These are phyloP conservation scores for Hypena proboscidalis DNA, from an alignment of 2,888 invertebrate genomes.

Conservation along the genomic window DNA sequence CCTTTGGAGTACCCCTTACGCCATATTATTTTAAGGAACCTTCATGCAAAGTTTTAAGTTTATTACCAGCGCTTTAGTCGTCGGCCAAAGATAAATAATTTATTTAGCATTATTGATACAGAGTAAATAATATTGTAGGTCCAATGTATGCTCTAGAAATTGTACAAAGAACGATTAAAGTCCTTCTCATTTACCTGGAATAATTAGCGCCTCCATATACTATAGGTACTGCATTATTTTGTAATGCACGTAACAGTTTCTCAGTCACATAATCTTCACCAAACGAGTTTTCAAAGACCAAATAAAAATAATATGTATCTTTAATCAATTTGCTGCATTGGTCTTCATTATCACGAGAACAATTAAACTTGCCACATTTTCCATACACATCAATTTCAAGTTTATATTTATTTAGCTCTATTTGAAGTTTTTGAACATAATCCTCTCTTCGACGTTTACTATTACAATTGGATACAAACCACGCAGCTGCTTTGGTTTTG, in stretches of 20 bases:
- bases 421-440: slow-evolving; percentile 41
- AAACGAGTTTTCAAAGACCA: slow-evolving; percentile 66
- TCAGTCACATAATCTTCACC: slow-evolving; percentile 69
- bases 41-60: too few species aligned
- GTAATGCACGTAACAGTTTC: slow-evolving; percentile 58
- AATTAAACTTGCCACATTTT: slow-evolving; percentile 51
- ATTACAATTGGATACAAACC: slow-evolving; percentile 62
- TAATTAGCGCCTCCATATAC: slow-evolving; percentile 71
- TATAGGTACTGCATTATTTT: slow-evolving; percentile 60
- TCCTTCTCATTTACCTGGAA: slow-evolving; percentile 45
- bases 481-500: slow-evolving; percentile 63
- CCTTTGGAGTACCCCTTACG: too few species aligned
- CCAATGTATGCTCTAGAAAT: too few species aligned
- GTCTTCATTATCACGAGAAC: too few species aligned
- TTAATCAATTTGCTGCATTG: slow-evolving; percentile 52
- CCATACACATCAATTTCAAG: slow-evolving; percentile 59
- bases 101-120: too few species aligned
- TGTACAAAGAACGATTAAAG: too few species aligned
- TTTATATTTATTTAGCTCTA: slow-evolving; percentile 40
- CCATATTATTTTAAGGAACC: too few species aligned
- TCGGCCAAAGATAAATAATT: too few species aligned
- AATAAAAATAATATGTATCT: slow-evolving; percentile 63
- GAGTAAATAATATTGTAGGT: too few species aligned
- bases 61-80: too few species aligned
- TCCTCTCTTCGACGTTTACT: slow-evolving; percentile 44